These are phyloP conservation scores for Trichogramma pretiosum DNA, from an alignment of 1,140 invertebrate species.

Conservation along the genomic window DNA sequence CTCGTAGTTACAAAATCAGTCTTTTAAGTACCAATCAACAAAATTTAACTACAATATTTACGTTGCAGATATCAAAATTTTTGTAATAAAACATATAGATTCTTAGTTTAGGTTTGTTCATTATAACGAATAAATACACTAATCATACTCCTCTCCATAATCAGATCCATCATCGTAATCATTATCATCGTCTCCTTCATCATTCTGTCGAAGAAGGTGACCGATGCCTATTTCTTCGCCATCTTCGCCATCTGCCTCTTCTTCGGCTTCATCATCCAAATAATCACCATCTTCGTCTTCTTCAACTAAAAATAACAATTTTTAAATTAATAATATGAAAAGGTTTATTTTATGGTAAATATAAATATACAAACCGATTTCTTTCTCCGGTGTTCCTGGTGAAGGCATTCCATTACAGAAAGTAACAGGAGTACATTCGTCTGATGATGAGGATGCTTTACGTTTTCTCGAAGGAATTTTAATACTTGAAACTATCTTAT, in stretches of 20 bases:
- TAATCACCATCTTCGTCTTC: constrained; percentile 38
- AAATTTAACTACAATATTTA: too few species aligned
- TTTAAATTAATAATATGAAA: constrained; percentile 2
- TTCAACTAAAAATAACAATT: constrained; percentile 15
- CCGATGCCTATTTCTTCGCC: constrained; percentile 45
- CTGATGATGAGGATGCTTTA: constrained; percentile 3
- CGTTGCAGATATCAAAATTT: too few species aligned
- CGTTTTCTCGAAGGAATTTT: constrained; percentile 9
- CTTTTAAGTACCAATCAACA: too few species aligned
- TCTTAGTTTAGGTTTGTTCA: constrained; percentile 14
- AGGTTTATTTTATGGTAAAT: constrained; percentile 5
- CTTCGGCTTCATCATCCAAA: constrained; percentile 40
- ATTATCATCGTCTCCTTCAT: constrained; percentile 36
- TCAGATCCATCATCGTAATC: constrained; percentile 38
- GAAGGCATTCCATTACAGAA: neutral
- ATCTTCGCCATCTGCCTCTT: constrained; percentile 31
- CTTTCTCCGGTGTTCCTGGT: constrained; percentile 13
- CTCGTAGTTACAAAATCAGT: too few species aligned
- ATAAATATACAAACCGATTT: constrained; percentile 7
- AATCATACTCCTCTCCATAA: constrained; percentile 20
- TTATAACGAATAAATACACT: constrained; percentile 4
- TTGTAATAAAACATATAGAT: neutral
- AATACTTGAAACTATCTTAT: constrained; percentile 8
- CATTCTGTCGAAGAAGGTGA: constrained; percentile 41
- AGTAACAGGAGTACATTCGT: too few species aligned